Percentiles rank a stretch among this genome's conserved stretches.
phyloP scores from a whole-genome alignment of 2,113 vertebrate genomes.

The Ciconia stormi region DNA sequence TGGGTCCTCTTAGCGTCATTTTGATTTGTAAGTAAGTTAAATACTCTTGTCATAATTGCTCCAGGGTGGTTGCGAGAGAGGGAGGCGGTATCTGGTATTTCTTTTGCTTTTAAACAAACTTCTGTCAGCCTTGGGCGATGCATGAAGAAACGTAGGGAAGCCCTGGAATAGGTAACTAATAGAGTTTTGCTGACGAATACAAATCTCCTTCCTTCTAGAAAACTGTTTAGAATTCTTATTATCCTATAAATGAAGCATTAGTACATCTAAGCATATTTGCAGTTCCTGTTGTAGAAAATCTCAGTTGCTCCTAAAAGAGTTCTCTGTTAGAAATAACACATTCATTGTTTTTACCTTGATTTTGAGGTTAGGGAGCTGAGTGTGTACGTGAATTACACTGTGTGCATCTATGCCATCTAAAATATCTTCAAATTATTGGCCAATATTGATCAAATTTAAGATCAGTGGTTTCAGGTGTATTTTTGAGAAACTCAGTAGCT shows the following conservation, averaged over 20 bases:
- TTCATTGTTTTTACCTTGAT: not conserved
- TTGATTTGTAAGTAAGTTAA: constrained; percentile 5
- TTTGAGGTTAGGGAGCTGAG: not conserved
- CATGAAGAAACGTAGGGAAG: not conserved
- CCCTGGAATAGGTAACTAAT: not conserved
- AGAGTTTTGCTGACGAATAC: not conserved
- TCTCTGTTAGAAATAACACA: not conserved
- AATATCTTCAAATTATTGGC: not conserved
- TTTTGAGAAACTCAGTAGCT: not conserved
- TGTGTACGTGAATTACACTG: not conserved
- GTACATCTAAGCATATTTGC: not conserved
- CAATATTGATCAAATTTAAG: not conserved
- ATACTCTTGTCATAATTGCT: not conserved
- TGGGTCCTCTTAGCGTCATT: not conserved
- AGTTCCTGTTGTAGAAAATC: not conserved
- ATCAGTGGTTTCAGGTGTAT: not conserved
- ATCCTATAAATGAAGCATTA: constrained; percentile 30
- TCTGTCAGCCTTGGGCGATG: not conserved
- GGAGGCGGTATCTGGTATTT: not conserved
- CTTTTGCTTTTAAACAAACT: not conserved
- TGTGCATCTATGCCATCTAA: not conserved
- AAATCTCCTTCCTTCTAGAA: not conserved
- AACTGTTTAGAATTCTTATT: not conserved
- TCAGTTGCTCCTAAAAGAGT: not conserved
- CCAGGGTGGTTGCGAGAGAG: not conserved